Conservation (phyloP, 2,113 vertebrate genomes). For the Microtus pennsylvanicus region DNA sequence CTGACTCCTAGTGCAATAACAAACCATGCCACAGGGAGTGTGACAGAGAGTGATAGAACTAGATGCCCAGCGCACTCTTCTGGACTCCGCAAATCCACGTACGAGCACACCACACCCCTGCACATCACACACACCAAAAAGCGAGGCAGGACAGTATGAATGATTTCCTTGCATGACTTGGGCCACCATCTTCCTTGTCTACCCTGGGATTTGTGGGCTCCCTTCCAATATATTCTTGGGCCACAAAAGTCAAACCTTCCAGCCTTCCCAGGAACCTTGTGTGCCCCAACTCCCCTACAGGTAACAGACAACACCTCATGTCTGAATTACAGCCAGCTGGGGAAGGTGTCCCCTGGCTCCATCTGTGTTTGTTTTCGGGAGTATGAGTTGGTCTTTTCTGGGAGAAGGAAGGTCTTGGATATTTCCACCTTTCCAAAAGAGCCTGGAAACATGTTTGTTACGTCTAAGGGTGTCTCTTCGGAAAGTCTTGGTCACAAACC, state of each 20-base stretch:
- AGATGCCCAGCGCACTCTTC: not conserved
- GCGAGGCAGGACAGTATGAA: not conserved
- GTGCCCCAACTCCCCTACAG: not conserved
- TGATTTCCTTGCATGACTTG: not conserved
- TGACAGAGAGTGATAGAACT: too few relatives aligned
- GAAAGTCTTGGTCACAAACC: slow-evolving; percentile 64
- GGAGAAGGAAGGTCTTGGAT: not conserved
- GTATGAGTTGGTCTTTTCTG: not conserved
- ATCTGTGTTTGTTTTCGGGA: slow-evolving; percentile 53
- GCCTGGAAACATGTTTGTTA: slow-evolving; percentile 58
- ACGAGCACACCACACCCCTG: too few relatives aligned
- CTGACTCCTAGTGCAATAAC: not conserved
- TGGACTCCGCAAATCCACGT: not conserved
- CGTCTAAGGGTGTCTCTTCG: slow-evolving; percentile 62
- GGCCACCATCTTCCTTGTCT: not conserved
- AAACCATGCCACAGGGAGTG: not conserved
- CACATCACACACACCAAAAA: not conserved
- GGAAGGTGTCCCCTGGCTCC: not conserved
- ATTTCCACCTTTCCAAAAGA: slow-evolving; percentile 3
- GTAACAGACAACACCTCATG: not conserved
- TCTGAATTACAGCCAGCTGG: not conserved
- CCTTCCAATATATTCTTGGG: not conserved
- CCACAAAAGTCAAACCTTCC: not conserved
- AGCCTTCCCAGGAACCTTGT: slow-evolving; percentile 15
- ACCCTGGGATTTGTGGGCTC: not conserved